Conservation (phyloP, 1,140 invertebrate genomes). For the Orius insidiosus region DNA sequence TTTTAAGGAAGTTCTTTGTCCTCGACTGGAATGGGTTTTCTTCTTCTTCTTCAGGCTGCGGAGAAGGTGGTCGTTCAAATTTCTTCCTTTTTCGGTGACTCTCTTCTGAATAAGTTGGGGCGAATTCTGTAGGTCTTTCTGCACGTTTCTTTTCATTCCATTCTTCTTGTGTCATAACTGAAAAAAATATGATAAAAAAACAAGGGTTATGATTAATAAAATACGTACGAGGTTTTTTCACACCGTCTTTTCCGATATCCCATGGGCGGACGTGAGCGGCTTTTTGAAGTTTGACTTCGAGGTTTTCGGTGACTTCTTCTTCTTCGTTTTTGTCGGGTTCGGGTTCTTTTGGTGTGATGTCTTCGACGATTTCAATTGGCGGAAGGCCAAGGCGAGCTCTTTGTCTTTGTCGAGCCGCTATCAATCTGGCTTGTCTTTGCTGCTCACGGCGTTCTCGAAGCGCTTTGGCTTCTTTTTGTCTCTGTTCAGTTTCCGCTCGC, state of each 20-base stretch:
- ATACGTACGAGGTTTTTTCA: slow-evolving; percentile 17
- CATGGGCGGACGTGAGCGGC: slow-evolving; percentile 37
- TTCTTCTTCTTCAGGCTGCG: slow-evolving; percentile 1
- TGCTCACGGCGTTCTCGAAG: slow-evolving; percentile 44
- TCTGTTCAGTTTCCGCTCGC: slow-evolving; percentile 48
- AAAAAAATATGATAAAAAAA: slow-evolving; percentile 9
- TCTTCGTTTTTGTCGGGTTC: slow-evolving; percentile 27
- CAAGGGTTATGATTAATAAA: not conserved
- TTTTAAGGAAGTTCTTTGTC: slow-evolving; percentile 17
- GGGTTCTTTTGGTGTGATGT: slow-evolving; percentile 15
- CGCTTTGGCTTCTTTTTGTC: slow-evolving; percentile 44
- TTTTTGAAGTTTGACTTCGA: slow-evolving; percentile 18
- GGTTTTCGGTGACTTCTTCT: slow-evolving; percentile 14
- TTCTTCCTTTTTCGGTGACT: slow-evolving; percentile 6
- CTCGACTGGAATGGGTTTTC: slow-evolving; percentile 19
- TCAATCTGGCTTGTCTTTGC: slow-evolving; percentile 52
- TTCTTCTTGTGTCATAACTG: slow-evolving; percentile 53
- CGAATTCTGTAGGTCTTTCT: slow-evolving; percentile 49
- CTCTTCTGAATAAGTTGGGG: slow-evolving; percentile 27
- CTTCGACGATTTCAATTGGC: slow-evolving; percentile 22
- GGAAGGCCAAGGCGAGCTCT: slow-evolving; percentile 56
- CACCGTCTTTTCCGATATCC: slow-evolving; percentile 41
- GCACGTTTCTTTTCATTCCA: slow-evolving; percentile 56
- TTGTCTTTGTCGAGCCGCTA: slow-evolving; percentile 59
- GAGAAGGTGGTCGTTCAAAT: not conserved